Evolutionary conservation across 2,888 invertebrate genomes (phyloP), one percentile per base, ranked within the genome.

Genomic region (Lithophane socia): DNA sequence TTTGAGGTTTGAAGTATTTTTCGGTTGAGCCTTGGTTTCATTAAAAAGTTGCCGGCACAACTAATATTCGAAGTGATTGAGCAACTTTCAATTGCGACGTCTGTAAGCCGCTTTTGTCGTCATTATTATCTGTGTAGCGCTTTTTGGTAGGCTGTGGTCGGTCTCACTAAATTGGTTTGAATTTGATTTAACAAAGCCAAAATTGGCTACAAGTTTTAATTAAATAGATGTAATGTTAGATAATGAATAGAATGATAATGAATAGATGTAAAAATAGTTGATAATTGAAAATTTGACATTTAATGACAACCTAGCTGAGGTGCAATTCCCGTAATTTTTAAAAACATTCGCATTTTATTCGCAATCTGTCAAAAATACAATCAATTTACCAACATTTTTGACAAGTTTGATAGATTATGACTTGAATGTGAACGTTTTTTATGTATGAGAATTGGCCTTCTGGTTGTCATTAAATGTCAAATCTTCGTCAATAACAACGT

Each of bases 1-100:
- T 96, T 95, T 94, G 95, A 94, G 95, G 94, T 94, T 95, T 94
- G 92, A 92, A 93, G 94, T 92, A 95, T 96, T 95, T 96, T 95
- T 95, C 92, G 94, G 94, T 93, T 91, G 91, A 92, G 91, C 91
- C 93, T 88, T 87, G 91, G 94, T 94, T 95, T 95, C 95, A 95
- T 96, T 96, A 95, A 94, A 95, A 95, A 95, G 91, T 95, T 95
- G 88, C 71, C 61, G 74, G 81, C 80, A 75, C 87, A 92, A 92
- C 92, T 94, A 93, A 94, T 94, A 94, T 93, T 93, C 92, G 92
- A 92, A 94, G 92, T 93, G 93, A 95, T 94, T 92, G 92, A 90
- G 90, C 90, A 93, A 94, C 90, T 94, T 93, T 93, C 92, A 89
- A 93, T 93, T 91, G 92, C 90, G 88, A 86, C 86, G 66, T 66